Percentiles rank a stretch among this genome's conserved stretches.
Conservation (phyloP, 2,888 invertebrate genomes). For the Trisateles emortualis region DNA sequence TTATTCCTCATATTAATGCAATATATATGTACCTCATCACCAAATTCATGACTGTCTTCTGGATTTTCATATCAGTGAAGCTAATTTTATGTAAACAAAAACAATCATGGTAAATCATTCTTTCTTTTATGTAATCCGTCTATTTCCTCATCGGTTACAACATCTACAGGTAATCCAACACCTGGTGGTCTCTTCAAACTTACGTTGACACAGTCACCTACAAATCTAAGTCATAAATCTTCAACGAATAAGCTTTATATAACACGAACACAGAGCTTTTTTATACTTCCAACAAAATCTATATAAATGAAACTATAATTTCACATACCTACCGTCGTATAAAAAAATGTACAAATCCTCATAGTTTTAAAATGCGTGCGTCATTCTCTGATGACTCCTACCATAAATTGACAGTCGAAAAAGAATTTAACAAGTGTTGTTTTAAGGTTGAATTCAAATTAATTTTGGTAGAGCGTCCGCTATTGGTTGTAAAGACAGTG, state of each 20-base stretch:
- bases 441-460: slow-evolving; percentile 54
- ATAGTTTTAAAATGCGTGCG: slow-evolving; percentile 50
- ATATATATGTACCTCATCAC: too few relatives aligned
- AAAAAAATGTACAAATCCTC: slow-evolving; percentile 38
- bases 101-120: too few relatives aligned
- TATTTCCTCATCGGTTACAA: not conserved
- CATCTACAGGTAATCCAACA: not conserved
- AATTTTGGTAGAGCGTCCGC: slow-evolving; percentile 38
- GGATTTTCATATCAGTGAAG: too few relatives aligned
- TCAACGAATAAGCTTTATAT: slow-evolving; percentile 25
- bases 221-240: slow-evolving; percentile 28
- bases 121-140: not conserved
- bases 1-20: too few relatives aligned
- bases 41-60: too few relatives aligned
- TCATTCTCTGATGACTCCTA: slow-evolving; percentile 48
- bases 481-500: slow-evolving; percentile 72
- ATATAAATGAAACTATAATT: slow-evolving; percentile 47
- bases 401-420: slow-evolving; percentile 24
- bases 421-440: slow-evolving; percentile 10
- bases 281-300: slow-evolving; percentile 34
- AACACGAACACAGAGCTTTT: slow-evolving; percentile 29
- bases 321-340: slow-evolving; percentile 40
- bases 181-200: slow-evolving; percentile 3
- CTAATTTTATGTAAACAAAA: too few relatives aligned
- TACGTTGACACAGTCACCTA: slow-evolving; percentile 8